These are phyloP conservation scores for Sylvia atricapilla DNA, from an alignment of 2,113 vertebrate genomes.

Conservation along the genomic window DNA sequence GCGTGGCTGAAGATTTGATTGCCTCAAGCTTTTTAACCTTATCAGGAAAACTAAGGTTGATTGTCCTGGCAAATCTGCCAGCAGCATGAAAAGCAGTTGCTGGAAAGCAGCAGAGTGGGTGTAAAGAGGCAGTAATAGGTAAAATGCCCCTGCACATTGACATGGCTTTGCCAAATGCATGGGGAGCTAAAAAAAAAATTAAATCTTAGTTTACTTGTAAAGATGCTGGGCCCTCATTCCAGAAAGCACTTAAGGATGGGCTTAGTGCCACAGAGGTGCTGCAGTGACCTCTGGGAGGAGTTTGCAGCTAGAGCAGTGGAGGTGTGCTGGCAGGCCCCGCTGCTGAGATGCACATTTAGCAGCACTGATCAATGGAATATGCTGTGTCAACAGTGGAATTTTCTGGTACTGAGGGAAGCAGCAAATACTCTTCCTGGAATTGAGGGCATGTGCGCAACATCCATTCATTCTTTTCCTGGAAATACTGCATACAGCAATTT, in stretches of 20 bases:
- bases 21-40: constrained; percentile 69
- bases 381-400: neutral
- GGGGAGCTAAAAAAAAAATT: neutral
- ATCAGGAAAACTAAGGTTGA: constrained; percentile 53
- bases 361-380: neutral
- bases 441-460: neutral
- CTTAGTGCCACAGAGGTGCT: constrained; percentile 21
- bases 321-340: neutral
- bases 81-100: constrained; percentile 1
- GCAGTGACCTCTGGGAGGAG: neutral
- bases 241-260: constrained; percentile 16
- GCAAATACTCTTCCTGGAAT: neutral
- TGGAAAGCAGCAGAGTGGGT: constrained; percentile 48
- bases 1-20: constrained; percentile 27
- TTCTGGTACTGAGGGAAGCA: neutral
- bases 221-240: neutral
- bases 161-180: neutral
- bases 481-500: neutral
- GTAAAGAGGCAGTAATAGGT: constrained; percentile 32
- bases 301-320: neutral
- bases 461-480: neutral
- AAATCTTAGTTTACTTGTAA: neutral
- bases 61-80: constrained; percentile 51
- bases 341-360: neutral
- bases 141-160: neutral